These are phyloP conservation scores for Strigamia crassipes DNA, from an alignment of 2,888 invertebrate genomes.

Conservation along the genomic window DNA sequence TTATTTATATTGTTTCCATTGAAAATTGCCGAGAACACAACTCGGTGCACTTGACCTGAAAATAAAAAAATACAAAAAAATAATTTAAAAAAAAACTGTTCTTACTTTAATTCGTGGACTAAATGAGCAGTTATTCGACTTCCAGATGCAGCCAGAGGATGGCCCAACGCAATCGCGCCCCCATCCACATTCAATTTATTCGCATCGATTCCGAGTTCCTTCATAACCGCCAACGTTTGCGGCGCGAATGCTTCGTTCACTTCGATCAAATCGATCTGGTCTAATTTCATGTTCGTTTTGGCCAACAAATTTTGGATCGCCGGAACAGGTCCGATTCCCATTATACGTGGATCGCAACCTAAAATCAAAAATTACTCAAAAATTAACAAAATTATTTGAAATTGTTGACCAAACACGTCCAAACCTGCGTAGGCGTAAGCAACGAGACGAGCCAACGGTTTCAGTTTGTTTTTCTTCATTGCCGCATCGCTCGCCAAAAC, in stretches of 20 bases:
- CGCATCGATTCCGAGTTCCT: conserved; percentile 82
- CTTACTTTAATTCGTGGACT: conserved; percentile 89
- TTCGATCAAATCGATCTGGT: conserved; percentile 91
- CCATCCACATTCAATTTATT: conserved; percentile 92
- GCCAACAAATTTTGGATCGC: conserved; percentile 87
- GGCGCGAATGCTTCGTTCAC: conserved; percentile 98
- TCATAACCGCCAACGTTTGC: conserved; percentile 89
- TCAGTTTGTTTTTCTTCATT: conserved; percentile 75
- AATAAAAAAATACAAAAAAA: too few relatives aligned
- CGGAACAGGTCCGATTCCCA: conserved; percentile 96
- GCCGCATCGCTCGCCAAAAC: conserved; percentile 90
- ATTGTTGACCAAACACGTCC: conserved; percentile 1
- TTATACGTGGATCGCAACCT: conserved; percentile 91
- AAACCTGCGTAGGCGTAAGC: conserved; percentile 86
- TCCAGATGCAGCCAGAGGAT: conserved; percentile 94
- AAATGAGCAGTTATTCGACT: conserved; percentile 88
- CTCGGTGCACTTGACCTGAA: too few relatives aligned
- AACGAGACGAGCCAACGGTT: conserved; percentile 86
- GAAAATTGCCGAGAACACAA: too few relatives aligned
- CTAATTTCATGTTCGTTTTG: conserved; percentile 74
- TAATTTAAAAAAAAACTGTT: too few relatives aligned
- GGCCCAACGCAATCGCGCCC: conserved; percentile 96
- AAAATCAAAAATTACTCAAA: not conserved
- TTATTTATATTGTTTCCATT: too few relatives aligned
- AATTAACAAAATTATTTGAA: not conserved